Conservation (phyloP, 2,113 vertebrate species). For the Cottus gobio region DNA sequence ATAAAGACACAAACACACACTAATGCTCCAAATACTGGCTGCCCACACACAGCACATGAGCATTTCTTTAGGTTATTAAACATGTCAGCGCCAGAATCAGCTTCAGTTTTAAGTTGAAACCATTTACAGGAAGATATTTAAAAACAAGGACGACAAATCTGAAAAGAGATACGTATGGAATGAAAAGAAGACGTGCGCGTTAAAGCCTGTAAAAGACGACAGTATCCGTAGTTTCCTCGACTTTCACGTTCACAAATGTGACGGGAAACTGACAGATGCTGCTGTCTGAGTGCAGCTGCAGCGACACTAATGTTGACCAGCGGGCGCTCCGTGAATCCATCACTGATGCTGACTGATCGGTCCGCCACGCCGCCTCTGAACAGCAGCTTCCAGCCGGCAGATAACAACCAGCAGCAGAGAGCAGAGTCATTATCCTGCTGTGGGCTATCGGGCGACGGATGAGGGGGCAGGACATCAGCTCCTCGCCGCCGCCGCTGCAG, state of each 20-base stretch:
- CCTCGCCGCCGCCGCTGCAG: constrained; percentile 36
- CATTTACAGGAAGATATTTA: too few relatives aligned
- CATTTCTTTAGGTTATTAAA: too few relatives aligned
- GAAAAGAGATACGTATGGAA: background rate
- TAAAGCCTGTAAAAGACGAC: background rate
- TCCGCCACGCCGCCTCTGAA: constrained; percentile 38
- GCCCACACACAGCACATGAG: too few relatives aligned
- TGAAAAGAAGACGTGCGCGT: background rate
- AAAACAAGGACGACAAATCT: background rate
- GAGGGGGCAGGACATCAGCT: constrained; percentile 62
- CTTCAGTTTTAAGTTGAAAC: too few relatives aligned
- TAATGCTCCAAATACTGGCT: too few relatives aligned
- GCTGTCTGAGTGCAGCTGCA: constrained; percentile 18
- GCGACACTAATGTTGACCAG: constrained; percentile 26
- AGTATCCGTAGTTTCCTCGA: background rate
- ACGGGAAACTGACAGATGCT: background rate
- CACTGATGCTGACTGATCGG: constrained; percentile 45
- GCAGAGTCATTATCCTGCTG: constrained; percentile 64
- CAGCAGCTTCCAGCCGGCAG: constrained; percentile 52
- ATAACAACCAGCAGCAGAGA: constrained; percentile 48
- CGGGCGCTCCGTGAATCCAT: constrained; percentile 38
- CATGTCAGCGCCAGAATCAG: too few relatives aligned
- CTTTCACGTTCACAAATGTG: background rate
- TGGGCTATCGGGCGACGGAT: constrained; percentile 71
- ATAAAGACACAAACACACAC: too few relatives aligned